These are phyloP conservation scores for Ahaetulla prasina DNA, from an alignment of 2,113 vertebrate species.

Conservation along the genomic window DNA sequence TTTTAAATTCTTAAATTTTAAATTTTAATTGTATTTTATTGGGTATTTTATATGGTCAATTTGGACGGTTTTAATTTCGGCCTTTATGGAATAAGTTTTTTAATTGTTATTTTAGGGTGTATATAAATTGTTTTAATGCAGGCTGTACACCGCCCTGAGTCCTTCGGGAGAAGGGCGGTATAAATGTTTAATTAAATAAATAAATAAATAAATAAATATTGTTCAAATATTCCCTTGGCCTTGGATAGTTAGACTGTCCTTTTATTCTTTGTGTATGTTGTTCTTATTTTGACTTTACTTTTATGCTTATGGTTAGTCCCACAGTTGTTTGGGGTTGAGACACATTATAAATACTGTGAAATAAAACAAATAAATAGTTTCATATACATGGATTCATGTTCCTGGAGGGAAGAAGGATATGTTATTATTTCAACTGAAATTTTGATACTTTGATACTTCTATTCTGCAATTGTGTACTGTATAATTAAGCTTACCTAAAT, in stretches of 20 bases:
- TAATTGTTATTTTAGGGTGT: no score
- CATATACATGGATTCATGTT: background rate
- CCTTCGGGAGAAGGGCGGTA: no score
- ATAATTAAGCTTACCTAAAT: background rate
- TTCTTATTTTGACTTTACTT: background rate
- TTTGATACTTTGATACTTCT: background rate
- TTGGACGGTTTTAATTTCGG: no score
- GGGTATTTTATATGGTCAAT: no score
- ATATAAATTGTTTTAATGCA: no score
- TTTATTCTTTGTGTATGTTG: background rate
- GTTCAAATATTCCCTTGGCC: background rate
- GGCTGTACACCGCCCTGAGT: no score
- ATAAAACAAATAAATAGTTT: background rate
- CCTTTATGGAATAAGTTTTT: no score
- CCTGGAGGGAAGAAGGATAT: background rate
- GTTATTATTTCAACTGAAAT: background rate
- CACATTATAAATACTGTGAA: background rate
- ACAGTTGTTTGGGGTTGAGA: background rate
- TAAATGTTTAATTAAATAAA: no score
- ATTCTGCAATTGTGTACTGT: background rate
- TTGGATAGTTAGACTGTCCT: background rate
- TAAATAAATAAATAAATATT: no score
- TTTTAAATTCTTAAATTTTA: no score
- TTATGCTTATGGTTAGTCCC: background rate
- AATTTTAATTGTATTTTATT: no score